These are phyloP conservation scores for Phoeniculus purpureus DNA, from an alignment of 2,797 vertebrate genomes.

Conservation along the genomic window DNA sequence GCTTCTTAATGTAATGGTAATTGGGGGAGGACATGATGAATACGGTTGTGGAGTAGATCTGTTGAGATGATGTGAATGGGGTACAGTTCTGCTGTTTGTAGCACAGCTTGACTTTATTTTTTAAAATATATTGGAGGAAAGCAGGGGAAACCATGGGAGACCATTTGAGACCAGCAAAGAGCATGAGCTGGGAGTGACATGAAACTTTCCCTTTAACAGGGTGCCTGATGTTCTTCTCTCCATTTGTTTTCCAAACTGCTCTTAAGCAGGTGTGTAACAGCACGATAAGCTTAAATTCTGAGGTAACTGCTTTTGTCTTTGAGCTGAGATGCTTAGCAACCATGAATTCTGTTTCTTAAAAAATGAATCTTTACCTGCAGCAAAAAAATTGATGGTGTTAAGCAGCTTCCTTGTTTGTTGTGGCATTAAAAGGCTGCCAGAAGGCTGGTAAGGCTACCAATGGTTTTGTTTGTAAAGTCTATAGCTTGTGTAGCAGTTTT, in stretches of 20 bases:
- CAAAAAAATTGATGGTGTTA: background rate
- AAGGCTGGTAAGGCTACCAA: background rate
- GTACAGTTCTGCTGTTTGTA: background rate
- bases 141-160: background rate
- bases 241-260: background rate
- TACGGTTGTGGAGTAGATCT: background rate
- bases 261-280: background rate
- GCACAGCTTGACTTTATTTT: background rate
- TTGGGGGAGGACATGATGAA: background rate
- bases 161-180: background rate
- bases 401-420: background rate
- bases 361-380: background rate
- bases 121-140: background rate
- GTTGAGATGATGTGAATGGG: background rate
- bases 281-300: background rate
- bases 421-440: background rate
- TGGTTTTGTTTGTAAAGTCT: background rate
- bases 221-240: background rate
- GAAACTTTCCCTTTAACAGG: background rate
- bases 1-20: background rate
- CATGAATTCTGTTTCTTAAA: background rate
- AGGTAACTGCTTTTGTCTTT: background rate
- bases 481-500: background rate
- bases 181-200: background rate
- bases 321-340: slow-evolving; percentile 33